Evolutionary conservation across 1,140 invertebrate genomes (phyloP), one percentile per base, ranked within the genome.

Genomic region (Plodia interpunctella): DNA sequence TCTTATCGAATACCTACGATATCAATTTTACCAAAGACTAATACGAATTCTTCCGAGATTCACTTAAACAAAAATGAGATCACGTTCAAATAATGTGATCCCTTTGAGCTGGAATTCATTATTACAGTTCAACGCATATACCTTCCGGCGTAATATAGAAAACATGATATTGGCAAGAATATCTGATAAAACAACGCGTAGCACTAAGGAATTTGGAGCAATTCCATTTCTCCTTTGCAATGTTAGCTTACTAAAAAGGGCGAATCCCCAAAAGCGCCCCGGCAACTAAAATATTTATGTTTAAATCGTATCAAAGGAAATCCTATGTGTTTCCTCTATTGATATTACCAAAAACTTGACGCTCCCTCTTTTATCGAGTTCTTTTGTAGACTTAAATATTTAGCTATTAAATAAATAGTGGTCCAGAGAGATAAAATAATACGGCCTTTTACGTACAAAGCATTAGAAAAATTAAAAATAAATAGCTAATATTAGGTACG

Each of bases 371-470:
- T 63, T 63, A 59, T 63, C 56, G 52, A 52, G 17, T 49, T 30
- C 59, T 54, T 59, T 68, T 64, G 61, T 55, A 53, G 59, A 53
- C 60, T 58, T 11, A 17, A 30, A 59, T 9, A 9, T 57, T 64
- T 51, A 57, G 56, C 59, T 68, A 63, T 64, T 64, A 65, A 59
- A 65, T 68, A 65, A 68, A 68, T 64, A 51, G 44, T 65, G 51
- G 59, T 21, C 59, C 44, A 20, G 19, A 15, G 53, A 51, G 49
- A 44, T 25, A 35, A 58, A 55, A 59, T 58, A 59, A 55, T 21
- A 58, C 52, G 52, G 57, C 59, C 63, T 60, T 65, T 53, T 56
- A 20, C 30, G 21, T 44, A 8, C 44, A 44, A n/a, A 32, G 55
- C 49, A 57, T 49, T 57, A 19, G 21, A 32, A 35, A 56, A 64